These are phyloP conservation scores for Pollenia griseotomentosa DNA, from an alignment of 2,888 invertebrate genomes.

Conservation along the genomic window DNA sequence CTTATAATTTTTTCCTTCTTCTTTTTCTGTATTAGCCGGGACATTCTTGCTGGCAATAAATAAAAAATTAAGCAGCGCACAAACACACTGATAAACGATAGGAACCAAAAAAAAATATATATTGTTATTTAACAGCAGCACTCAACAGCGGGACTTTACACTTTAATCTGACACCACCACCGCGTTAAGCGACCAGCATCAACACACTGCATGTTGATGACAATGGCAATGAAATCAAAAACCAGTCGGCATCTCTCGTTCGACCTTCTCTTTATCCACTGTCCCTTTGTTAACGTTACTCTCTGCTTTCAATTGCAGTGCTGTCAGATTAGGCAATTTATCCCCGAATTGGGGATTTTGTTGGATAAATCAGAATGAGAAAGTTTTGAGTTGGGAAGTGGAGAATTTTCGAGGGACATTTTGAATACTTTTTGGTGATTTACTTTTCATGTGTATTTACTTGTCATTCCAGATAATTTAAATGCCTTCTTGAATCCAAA, in stretches of 20 bases:
- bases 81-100: not conserved
- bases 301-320: constrained; percentile 1
- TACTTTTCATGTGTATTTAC: no score
- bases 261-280: constrained; percentile 52
- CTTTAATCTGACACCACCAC: constrained; percentile 75
- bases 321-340: no score
- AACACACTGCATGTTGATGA: constrained; percentile 75
- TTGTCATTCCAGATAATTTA: no score
- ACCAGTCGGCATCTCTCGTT: constrained; percentile 43
- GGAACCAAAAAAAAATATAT: constrained; percentile 1
- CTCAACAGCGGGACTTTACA: constrained; percentile 73
- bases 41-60: constrained; percentile 24
- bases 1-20: constrained; percentile 12
- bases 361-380: no score
- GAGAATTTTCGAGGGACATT: no score
- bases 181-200: constrained; percentile 67
- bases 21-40: constrained; percentile 3
- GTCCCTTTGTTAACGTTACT: constrained; percentile 56
- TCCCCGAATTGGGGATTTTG: no score
- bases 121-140: constrained; percentile 56
- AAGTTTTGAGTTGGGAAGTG: no score
- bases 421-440: no score
- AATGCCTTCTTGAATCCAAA: no score
- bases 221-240: constrained; percentile 71
- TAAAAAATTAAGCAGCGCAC: not conserved